Base-by-base conservation (phyloP, 2,888 invertebrate species). In the Ichneumon xanthorius region DNA sequence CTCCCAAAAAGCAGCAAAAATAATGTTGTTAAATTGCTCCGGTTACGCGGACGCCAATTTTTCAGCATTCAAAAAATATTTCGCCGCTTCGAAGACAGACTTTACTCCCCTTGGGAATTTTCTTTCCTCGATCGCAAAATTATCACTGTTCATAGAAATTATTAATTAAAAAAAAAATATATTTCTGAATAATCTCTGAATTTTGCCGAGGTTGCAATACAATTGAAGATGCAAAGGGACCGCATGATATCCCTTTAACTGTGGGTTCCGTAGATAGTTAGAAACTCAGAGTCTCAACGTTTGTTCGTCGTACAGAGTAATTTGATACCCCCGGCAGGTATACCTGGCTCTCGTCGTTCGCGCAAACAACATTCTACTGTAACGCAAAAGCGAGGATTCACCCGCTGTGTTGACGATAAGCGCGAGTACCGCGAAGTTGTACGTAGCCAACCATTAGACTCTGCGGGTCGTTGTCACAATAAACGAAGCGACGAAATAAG, bases 281-380 rank as follows among this genome's bases (percentile, higher is more conserved):
- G 37, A 79, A 53, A 78, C 55, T 48, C 75, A 80, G 71, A 80
- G 63, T 71, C 75, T 80, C 80, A 45, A 45, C 70, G 80, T 84
- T 84, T 80, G 75, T 75, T 33, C 61, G 37, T 22, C 26, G 63
- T 63, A 26, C 65, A 45, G 30, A 84, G 77, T 80, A 84, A 84
- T 84, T 80, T 55, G 40, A 84, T 80, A 77, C 61, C 14, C 14
- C 45, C 50, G 55, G 40, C 72, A 45, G 19, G 30, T 53, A 45
- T 71, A 58, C 30, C 58, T 73, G 22, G 48, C 48, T 63, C 53
- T 45, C 50, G 67, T 50, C 58, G 71, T 58, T 22, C 19, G 33
- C 53, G 55, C 70, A 45, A 75, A 65, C 16, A 61, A 50, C 40
- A 3, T 55, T 79, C 70, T 73, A 40, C 48, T 48, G 67, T 63